These are phyloP conservation scores for Lasioglossum figueresi DNA, from an alignment of 2,888 invertebrate genomes.

Conservation along the genomic window DNA sequence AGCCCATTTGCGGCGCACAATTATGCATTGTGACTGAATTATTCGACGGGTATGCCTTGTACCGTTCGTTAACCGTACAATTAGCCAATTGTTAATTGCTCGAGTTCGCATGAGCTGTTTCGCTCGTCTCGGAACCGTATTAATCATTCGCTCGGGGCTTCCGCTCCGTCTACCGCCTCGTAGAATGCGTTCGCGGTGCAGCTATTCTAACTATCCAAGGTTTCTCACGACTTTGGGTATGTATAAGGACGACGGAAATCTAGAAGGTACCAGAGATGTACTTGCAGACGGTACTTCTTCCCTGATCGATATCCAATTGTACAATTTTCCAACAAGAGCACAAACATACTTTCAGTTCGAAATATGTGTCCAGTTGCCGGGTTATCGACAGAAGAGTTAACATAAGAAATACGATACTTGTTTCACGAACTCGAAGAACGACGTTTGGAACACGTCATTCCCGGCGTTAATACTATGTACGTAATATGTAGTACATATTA, in stretches of 20 bases:
- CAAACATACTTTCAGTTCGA: background rate
- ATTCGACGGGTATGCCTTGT: conserved; percentile 61
- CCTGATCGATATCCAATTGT: background rate
- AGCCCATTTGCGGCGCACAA: conserved; percentile 66
- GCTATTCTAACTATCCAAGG: background rate
- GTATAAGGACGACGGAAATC: background rate
- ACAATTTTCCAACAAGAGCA: background rate
- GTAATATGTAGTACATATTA: too few relatives aligned
- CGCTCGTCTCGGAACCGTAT: conserved; percentile 45
- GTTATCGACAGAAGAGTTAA: background rate
- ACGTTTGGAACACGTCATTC: background rate
- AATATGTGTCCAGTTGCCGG: background rate
- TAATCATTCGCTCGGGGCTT: conserved; percentile 40
- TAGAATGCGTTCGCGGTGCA: background rate
- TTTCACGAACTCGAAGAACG: background rate
- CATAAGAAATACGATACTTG: background rate
- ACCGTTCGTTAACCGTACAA: conserved; percentile 71
- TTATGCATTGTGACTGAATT: conserved; percentile 71
- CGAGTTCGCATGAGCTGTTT: conserved; percentile 71
- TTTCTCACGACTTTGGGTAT: background rate
- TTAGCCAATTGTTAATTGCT: conserved; percentile 76
- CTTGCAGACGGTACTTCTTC: too few relatives aligned
- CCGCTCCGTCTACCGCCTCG: background rate
- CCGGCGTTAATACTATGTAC: background rate
- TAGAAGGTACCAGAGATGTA: background rate